Conservation (phyloP, 2,888 invertebrate species). For the Axea sp. region DNA sequence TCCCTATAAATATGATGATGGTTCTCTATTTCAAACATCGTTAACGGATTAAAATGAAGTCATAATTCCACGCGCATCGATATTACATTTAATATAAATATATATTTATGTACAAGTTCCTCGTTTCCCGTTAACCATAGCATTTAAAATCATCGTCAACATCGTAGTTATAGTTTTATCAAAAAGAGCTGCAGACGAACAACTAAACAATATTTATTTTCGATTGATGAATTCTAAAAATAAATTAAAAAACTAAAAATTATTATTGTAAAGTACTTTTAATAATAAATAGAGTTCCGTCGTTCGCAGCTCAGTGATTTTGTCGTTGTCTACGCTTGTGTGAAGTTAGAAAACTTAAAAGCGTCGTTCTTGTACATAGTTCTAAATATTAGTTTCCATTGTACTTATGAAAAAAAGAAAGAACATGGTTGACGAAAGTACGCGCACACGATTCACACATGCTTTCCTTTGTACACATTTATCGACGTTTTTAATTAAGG, state of each 20-base stretch:
- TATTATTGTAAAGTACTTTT: slow-evolving; percentile 12
- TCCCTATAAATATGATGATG: slow-evolving; percentile 24
- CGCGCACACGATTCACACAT: slow-evolving; percentile 48
- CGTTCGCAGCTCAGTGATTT: slow-evolving; percentile 48
- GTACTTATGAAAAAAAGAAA: slow-evolving; percentile 38
- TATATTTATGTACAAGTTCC: slow-evolving; percentile 78
- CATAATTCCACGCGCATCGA: slow-evolving; percentile 66
- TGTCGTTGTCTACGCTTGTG: slow-evolving; percentile 67
- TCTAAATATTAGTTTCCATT: slow-evolving; percentile 66
- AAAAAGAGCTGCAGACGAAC: slow-evolving; percentile 31
- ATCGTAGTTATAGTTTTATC: slow-evolving; percentile 40
- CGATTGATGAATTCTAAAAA: not conserved
- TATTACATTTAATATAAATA: slow-evolving; percentile 71
- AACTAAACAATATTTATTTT: not conserved
- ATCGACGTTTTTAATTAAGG: slow-evolving; percentile 46
- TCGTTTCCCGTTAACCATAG: slow-evolving; percentile 72
- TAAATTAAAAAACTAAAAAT: not conserved
- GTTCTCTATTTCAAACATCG: slow-evolving; percentile 40
- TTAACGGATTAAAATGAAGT: slow-evolving; percentile 39
- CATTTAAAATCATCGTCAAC: slow-evolving; percentile 67
- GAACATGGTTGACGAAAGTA: slow-evolving; percentile 50
- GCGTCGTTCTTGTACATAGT: slow-evolving; percentile 72
- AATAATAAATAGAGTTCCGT: slow-evolving; percentile 7
- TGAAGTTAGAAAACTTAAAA: slow-evolving; percentile 63
- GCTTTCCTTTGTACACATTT: slow-evolving; percentile 53